These are phyloP conservation scores for Notothenia coriiceps DNA, from an alignment of 2,113 vertebrate genomes.

Conservation along the genomic window DNA sequence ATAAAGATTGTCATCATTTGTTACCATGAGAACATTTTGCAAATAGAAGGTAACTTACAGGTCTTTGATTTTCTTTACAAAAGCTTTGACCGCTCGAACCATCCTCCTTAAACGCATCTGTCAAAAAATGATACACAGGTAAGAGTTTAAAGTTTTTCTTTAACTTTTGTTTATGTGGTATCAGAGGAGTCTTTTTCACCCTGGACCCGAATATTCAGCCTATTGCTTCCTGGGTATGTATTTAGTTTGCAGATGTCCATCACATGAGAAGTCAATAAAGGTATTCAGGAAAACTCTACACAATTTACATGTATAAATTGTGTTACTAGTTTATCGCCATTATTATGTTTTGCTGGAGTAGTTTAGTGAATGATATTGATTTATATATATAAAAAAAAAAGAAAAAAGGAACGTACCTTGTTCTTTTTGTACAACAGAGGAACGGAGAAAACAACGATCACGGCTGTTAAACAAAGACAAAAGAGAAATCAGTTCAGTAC, in stretches of 20 bases:
- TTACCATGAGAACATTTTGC: background rate
- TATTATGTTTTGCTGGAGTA: background rate
- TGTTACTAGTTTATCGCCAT: background rate
- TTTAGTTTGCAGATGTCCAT: too few species aligned
- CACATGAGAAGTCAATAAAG: too few species aligned
- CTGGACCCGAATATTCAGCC: too few species aligned
- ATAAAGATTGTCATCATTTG: background rate
- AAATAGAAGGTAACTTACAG: conserved; percentile 81
- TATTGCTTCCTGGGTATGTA: too few species aligned
- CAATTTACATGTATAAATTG: too few species aligned
- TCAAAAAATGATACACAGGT: conserved; percentile 12
- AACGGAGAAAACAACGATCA: conserved; percentile 89
- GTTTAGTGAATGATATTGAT: background rate
- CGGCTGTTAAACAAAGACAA: conserved; percentile 80
- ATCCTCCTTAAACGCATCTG: conserved; percentile 89
- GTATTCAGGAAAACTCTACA: too few species aligned
- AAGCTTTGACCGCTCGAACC: conserved; percentile 78
- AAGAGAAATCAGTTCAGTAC: background rate
- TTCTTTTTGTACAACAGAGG: conserved; percentile 91
- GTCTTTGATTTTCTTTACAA: conserved; percentile 85
- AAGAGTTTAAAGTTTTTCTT: conserved; percentile 5
- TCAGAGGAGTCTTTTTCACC: background rate
- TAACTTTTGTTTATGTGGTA: background rate
- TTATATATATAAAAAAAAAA: background rate
- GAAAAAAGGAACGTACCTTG: conserved; percentile 81